Conservation (phyloP, 2,888 invertebrate genomes). For the Drosophila antonietae region DNA sequence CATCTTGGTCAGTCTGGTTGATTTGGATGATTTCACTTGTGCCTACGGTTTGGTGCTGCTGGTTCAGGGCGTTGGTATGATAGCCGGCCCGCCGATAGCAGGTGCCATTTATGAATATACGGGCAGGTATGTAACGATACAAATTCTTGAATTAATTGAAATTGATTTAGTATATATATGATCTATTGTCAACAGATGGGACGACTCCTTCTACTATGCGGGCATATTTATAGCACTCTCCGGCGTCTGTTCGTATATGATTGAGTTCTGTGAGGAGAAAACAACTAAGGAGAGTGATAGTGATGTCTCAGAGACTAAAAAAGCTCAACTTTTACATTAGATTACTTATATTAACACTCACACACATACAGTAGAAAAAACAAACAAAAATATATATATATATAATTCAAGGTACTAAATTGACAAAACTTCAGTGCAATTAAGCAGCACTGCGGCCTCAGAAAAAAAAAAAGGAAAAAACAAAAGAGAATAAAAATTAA, state of each 20-base stretch:
- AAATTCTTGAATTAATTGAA: not conserved
- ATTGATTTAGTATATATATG: not conserved
- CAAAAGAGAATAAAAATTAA: conserved; percentile 32
- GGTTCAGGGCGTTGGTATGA: conserved; percentile 96
- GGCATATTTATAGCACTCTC: conserved; percentile 93
- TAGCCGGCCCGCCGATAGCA: conserved; percentile 96
- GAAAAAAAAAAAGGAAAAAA: not conserved
- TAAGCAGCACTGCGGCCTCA: conserved; percentile 50
- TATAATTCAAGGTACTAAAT: conserved; percentile 27
- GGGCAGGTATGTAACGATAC: conserved; percentile 68
- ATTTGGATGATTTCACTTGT: conserved; percentile 95
- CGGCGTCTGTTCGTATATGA: conserved; percentile 86
- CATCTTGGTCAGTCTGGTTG: conserved; percentile 94
- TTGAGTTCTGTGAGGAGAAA: conserved; percentile 83
- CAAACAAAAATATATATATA: conserved; percentile 1
- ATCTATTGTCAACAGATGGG: conserved; percentile 86
- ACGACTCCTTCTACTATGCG: conserved; percentile 91
- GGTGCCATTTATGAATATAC: conserved; percentile 86
- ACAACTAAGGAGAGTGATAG: conserved; percentile 82
- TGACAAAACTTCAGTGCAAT: conserved; percentile 49
- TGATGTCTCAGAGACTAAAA: conserved; percentile 81
- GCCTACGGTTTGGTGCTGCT: conserved; percentile 95
- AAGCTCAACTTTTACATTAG: conserved; percentile 80
- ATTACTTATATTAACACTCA: conserved; percentile 38
- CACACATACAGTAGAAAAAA: conserved; percentile 14